A percentile compares a stretch with the other conserved stretches of the same genome.
phyloP scores from a whole-genome alignment of 1,140 invertebrate genomes.

The Hyposmocoma kahamanoa region DNA sequence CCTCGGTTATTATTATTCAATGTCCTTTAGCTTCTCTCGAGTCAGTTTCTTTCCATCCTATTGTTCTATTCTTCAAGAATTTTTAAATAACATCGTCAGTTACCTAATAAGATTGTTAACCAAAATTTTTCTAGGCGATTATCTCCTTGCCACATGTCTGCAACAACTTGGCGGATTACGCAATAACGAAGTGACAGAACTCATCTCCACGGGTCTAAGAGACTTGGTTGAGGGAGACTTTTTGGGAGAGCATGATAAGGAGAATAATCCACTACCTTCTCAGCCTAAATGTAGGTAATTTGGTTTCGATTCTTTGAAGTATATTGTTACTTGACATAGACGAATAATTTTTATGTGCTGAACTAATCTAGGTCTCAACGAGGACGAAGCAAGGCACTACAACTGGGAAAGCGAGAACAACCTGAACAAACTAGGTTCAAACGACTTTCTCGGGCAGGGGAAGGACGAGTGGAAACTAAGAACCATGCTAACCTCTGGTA shows the following conservation, averaged over 20 bases:
- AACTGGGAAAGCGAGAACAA: constrained; percentile 60
- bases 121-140: constrained; percentile 77
- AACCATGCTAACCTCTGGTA: constrained; percentile 84
- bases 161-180: constrained; percentile 83
- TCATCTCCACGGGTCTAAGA: constrained; percentile 86
- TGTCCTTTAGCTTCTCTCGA: too few species aligned
- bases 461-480: constrained; percentile 85
- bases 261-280: constrained; percentile 83
- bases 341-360: not conserved
- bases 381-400: constrained; percentile 32
- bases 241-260: constrained; percentile 81
- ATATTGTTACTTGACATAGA: not conserved
- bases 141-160: constrained; percentile 86
- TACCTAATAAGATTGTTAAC: too few species aligned
- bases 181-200: constrained; percentile 83
- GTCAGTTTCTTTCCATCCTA: too few species aligned
- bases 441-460: constrained; percentile 75
- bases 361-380: constrained; percentile 12
- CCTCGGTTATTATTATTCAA: too few species aligned
- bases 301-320: too few species aligned
- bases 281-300: constrained; percentile 53
- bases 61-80: too few species aligned
- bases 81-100: too few species aligned
- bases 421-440: constrained; percentile 43
- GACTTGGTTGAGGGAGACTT: constrained; percentile 91